These are phyloP conservation scores for Platysteira castanea DNA, from an alignment of 2,113 vertebrate genomes.

Conservation along the genomic window DNA sequence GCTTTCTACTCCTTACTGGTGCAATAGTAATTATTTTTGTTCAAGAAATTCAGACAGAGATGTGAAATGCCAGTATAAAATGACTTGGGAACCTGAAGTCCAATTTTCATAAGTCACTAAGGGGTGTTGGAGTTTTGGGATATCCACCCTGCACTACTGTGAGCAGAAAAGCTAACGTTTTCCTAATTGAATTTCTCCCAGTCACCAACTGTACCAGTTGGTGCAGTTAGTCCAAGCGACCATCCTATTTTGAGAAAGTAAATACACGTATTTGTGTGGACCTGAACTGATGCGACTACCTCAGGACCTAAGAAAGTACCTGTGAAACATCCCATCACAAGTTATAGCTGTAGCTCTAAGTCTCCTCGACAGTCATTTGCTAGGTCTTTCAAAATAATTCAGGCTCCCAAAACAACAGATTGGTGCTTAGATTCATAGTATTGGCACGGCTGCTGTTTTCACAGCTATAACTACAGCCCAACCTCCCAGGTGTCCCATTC, in stretches of 20 bases:
- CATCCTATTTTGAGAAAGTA: background rate
- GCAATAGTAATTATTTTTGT: background rate
- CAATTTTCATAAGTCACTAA: background rate
- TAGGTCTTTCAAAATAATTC: constrained; percentile 10
- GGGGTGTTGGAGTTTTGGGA: background rate
- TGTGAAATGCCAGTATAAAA: background rate
- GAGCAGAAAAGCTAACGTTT: background rate
- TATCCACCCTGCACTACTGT: background rate
- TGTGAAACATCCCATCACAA: background rate
- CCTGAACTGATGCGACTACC: background rate
- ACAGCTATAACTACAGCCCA: constrained; percentile 11
- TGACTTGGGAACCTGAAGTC: background rate
- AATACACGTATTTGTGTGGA: background rate
- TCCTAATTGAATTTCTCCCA: background rate
- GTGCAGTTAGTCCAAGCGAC: background rate
- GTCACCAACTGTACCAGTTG: background rate
- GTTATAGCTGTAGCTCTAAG: background rate
- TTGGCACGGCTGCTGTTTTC: constrained; percentile 21
- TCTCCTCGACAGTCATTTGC: background rate
- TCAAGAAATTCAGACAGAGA: background rate
- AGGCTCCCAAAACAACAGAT: constrained; percentile 14
- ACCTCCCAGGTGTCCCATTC: constrained; percentile 44
- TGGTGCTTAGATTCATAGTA: background rate
- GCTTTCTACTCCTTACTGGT: background rate
- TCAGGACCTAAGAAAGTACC: background rate